Percentiles rank a stretch among this genome's conserved stretches.
These are phyloP conservation scores for Sinodicranocentrus sp. DNA, from an alignment of 2,888 invertebrate species.

Conservation along the genomic window DNA sequence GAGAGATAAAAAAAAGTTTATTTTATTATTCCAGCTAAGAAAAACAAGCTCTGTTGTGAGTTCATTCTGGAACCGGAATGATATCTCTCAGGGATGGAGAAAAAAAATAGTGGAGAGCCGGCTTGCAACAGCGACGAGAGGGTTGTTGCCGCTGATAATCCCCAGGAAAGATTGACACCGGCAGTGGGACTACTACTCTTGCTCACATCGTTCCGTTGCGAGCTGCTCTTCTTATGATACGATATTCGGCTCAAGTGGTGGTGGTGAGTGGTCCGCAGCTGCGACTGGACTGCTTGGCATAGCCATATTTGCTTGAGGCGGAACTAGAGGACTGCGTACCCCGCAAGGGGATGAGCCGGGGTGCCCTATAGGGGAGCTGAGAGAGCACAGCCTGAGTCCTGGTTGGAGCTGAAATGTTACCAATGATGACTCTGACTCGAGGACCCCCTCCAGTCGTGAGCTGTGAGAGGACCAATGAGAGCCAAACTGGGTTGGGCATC, in stretches of 20 bases:
- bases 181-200: not conserved
- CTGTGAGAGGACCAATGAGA: constrained; percentile 67
- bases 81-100: no score
- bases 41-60: not conserved
- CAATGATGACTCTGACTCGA: constrained; percentile 67
- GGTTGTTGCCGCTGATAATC: constrained; percentile 49
- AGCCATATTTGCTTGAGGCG: constrained; percentile 74
- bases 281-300: constrained; percentile 67
- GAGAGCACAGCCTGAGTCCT: constrained; percentile 62
- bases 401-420: constrained; percentile 71
- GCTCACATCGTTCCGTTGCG: no score
- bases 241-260: constrained; percentile 54
- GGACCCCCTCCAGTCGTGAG: constrained; percentile 65
- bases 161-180: constrained; percentile 48
- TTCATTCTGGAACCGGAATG: constrained; percentile 13
- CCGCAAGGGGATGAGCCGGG: constrained; percentile 63
- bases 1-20: no score
- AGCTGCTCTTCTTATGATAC: constrained; percentile 5
- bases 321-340: constrained; percentile 69
- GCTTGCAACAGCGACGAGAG: constrained; percentile 17
- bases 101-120: not conserved
- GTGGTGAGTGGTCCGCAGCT: constrained; percentile 65
- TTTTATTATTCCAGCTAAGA: no score
- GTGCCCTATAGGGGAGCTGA: constrained; percentile 72
- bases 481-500: constrained; percentile 62